Evolutionary conservation across 35 echinoderm and acorn worm species (phyloP), one percentile per base, ranked within the genome.

Genomic region (Apostichopus japonicus): DNA sequence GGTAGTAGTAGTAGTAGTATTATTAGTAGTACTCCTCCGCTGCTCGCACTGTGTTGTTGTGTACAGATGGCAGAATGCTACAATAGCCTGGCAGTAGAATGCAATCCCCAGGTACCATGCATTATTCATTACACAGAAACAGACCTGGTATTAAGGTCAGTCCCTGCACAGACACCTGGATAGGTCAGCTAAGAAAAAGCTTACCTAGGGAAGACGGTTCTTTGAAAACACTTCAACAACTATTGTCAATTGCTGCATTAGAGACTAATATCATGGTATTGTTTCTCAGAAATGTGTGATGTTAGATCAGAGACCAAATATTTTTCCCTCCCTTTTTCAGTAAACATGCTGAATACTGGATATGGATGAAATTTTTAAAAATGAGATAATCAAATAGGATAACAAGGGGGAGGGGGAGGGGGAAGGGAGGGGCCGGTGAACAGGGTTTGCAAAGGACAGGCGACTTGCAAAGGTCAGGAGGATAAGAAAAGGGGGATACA

Each of bases 141-240:
- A 83, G 80, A 83, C 80, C 80, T 83, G 80, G 80, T 83, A 75
- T 75, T 75, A 83, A 83, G 80, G 80, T 83, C 80, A 83, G n/a
- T 83, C 55, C 63, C 52, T 83, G 80, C 80, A 83, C 22, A 83
- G 53, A 55, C 80, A 51, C 80, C 55, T 53, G 80, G 55, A 83
- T 53, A 83, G 80, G 80, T 83, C 80, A 83, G 71, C 71, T 75
- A 21, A 75, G 71, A 75, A 75, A 75, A 19, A 19, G 71, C 71
- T 75, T 75, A 75, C 71, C 71, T 75, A 75, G 71, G 71, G 71
- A 75, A 75, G 71, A 75, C 15, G 71, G n/a, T 75, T 21, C 15
- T 75, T 75, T 75, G 71, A 75, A 75, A 75, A 75, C 71, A 75
- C 71, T 75, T 75, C 17, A 75, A 44, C 33, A 3, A 44, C 33